A percentile compares a stretch with the other conserved stretches of the same genome.
These are phyloP conservation scores for Lordiphosa stackelbergi DNA, from an alignment of 1,140 invertebrate genomes.

Conservation along the genomic window DNA sequence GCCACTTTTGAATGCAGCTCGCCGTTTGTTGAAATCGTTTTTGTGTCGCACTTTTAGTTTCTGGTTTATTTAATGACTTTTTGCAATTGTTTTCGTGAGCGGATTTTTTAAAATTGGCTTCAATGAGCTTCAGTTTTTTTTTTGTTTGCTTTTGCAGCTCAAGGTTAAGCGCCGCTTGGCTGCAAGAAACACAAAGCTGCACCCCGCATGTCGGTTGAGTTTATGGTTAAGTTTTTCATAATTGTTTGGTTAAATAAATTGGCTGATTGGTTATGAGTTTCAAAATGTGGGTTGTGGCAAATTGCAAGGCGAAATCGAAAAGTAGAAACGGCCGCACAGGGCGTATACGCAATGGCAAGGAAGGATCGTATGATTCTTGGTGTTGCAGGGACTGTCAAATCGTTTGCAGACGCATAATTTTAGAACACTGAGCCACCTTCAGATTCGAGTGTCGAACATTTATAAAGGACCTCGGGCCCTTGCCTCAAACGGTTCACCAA, in stretches of 20 bases:
- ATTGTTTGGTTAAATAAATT: constrained; percentile 50
- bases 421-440: no score
- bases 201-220: constrained; percentile 28
- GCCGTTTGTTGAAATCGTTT: constrained; percentile 41
- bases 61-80: constrained; percentile 74
- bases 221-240: constrained; percentile 64
- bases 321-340: constrained; percentile 9
- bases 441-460: no score
- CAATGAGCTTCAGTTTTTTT: constrained; percentile 39
- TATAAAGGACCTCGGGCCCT: no score
- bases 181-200: constrained; percentile 64
- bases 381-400: no score
- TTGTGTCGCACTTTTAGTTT: constrained; percentile 61
- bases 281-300: constrained; percentile 57
- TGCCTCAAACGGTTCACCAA: no score
- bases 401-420: no score
- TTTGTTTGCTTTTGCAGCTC: constrained; percentile 31
- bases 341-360: constrained; percentile 24
- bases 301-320: constrained; percentile 14
- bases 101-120: constrained; percentile 70
- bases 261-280: constrained; percentile 59
- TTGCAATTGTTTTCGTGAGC: constrained; percentile 74
- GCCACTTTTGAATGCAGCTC: constrained; percentile 63
- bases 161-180: constrained; percentile 58
- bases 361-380: no score